A percentile compares a stretch with the other conserved stretches of the same genome.
Conservation (phyloP, 1,140 invertebrate species). For the Eupristina koningsbergeri region DNA sequence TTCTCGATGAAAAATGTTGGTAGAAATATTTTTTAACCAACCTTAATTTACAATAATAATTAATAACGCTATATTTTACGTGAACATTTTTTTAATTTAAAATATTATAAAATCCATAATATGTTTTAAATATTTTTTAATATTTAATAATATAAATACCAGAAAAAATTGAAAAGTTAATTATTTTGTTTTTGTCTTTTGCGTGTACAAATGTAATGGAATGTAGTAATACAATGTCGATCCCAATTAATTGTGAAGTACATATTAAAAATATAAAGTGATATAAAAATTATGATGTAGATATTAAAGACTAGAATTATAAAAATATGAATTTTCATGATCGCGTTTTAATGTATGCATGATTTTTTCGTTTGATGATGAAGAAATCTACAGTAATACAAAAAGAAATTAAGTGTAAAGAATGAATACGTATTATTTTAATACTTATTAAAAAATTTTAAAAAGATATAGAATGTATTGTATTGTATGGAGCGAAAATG, state of each 20-base stretch:
- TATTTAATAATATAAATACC: too few species aligned
- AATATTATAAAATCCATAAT: too few species aligned
- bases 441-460: neutral
- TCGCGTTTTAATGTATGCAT: neutral
- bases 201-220: neutral
- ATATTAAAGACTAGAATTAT: neutral
- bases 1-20: neutral
- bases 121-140: neutral
- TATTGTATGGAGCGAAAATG: neutral
- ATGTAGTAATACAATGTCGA: neutral
- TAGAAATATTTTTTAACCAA: neutral
- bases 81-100: neutral
- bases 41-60: conserved; percentile 5
- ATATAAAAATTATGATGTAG: too few species aligned
- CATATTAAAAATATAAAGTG: too few species aligned
- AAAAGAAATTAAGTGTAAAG: neutral
- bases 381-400: neutral
- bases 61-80: neutral
- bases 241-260: too few species aligned
- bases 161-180: neutral
- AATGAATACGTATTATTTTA: neutral
- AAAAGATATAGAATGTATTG: neutral
- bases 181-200: neutral
- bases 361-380: neutral
- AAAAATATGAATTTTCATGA: neutral